Conservation (phyloP, 1,140 invertebrate species). For the Trichonephila clavata region DNA sequence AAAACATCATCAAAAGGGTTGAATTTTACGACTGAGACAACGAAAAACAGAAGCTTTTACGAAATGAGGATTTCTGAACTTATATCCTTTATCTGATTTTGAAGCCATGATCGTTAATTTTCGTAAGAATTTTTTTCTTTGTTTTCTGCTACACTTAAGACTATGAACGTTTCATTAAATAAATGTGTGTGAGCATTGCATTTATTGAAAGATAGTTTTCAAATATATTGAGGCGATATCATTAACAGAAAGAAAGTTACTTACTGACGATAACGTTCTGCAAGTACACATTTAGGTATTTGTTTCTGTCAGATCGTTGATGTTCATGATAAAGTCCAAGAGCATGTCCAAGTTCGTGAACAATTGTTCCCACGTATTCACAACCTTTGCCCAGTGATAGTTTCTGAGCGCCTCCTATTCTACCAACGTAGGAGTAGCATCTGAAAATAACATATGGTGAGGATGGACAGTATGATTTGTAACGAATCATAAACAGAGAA, state of each 20-base stretch:
- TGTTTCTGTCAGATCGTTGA: conserved; percentile 77
- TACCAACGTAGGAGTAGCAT: conserved; percentile 76
- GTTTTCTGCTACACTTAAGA: too few species aligned
- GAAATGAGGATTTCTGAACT: too few species aligned
- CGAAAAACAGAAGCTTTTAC: too few species aligned
- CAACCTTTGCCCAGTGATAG: conserved; percentile 60
- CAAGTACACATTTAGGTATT: conserved; percentile 46
- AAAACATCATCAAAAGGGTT: too few species aligned
- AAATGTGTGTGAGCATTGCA: too few species aligned
- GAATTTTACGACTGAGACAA: too few species aligned
- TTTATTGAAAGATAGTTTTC: too few species aligned
- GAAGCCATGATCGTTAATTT: too few species aligned
- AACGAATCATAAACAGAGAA: neutral
- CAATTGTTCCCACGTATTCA: conserved; percentile 11
- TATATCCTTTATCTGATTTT: too few species aligned
- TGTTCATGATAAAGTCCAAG: conserved; percentile 78
- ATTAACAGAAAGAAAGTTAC: neutral
- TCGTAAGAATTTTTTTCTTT: too few species aligned
- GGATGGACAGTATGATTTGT: neutral
- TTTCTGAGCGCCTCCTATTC: conserved; percentile 16
- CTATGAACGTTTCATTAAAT: too few species aligned
- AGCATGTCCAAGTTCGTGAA: conserved; percentile 78
- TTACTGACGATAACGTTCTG: conserved; percentile 14
- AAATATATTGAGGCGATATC: neutral
- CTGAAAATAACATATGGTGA: conserved; percentile 10